Evolutionary conservation across 2,113 vertebrate species (phyloP), one percentile per base, ranked within the genome.

Genomic region (Mandrillus leucophaeus): DNA sequence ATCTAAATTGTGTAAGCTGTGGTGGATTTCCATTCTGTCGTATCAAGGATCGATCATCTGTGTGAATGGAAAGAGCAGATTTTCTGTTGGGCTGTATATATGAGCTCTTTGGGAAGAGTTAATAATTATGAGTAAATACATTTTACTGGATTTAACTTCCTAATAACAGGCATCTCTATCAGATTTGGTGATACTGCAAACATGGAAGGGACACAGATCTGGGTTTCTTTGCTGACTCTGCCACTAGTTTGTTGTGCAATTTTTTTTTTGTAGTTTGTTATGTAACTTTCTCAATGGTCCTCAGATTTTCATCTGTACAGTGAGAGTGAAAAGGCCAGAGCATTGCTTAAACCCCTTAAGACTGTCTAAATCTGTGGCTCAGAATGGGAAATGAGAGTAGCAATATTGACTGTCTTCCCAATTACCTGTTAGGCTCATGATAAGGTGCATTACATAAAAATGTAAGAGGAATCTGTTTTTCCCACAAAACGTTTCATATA

Each of bases 91-190:
- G 27, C 50, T 86, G 1, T 89, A 52, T 84, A 52, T 84, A 48
- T 96, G 88, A 85, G 45, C 88, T 95, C 82, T 88, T 40, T 94
- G 64, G 72, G 73, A 95, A 93, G 50, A 45, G 30, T 94, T 93
- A 93, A 91, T 76, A 96, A 87, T 93, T 82, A 55, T 5, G 12
- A 88, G 35, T 55, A 66, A 94, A 88, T 73, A 30, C 5, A 27
- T 94, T 97, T 93, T 73, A 66, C 38, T 97, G 59, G 52, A 80
- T 95, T 96, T 94, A 93, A 11, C 57, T 96, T 96, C 52, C 57
- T 88, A 78, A 45, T 94, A 57, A 88, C 76, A 91, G 52, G 8
- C 10, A 48, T 96, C 16, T 73, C 80, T 94, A 43, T 40, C 72
- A 95, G 76, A 88, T 84, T 91, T 96, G 88, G 73, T 89, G 61